Evolutionary conservation across 1,140 invertebrate species (phyloP).

Genomic region (Melipona quadrifasciata): DNA sequence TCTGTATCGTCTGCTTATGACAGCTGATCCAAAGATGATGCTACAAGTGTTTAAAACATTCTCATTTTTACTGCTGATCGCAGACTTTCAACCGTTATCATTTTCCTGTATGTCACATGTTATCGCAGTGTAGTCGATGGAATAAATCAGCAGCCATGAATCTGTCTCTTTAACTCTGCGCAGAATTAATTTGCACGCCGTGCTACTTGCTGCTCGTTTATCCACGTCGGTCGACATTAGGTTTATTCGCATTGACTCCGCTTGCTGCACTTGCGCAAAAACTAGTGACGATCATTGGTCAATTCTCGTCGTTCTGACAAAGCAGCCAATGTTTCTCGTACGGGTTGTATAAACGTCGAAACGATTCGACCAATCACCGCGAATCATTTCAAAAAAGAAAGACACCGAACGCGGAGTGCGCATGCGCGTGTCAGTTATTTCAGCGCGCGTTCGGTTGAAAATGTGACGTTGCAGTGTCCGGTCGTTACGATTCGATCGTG

Average conservation of each 20-base stretch:
- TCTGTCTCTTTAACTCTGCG: not conserved
- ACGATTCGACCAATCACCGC: not conserved
- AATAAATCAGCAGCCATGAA: slow-evolving; percentile 14
- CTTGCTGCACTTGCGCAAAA: slow-evolving; percentile 33
- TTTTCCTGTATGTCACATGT: slow-evolving; percentile 36
- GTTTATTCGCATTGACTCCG: slow-evolving; percentile 44
- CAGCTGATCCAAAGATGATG: slow-evolving; percentile 61
- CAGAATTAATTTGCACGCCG: slow-evolving; percentile 25
- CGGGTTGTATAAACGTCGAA: not conserved
- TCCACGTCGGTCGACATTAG: slow-evolving; percentile 46
- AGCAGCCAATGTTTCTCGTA: slow-evolving; percentile 12
- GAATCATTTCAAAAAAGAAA: slow-evolving; percentile 7
- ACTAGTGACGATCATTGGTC: slow-evolving; percentile 25
- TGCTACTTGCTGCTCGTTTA: slow-evolving; percentile 40
- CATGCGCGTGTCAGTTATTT: not conserved
- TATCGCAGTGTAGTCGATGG: not conserved
- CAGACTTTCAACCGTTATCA: slow-evolving; percentile 33
- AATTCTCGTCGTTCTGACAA: slow-evolving; percentile 7
- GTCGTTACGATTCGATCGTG: not conserved
- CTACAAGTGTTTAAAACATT: slow-evolving; percentile 23
- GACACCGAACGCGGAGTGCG: not conserved
- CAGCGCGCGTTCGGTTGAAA: not conserved
- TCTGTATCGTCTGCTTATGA: slow-evolving; percentile 66
- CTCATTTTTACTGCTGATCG: slow-evolving; percentile 34
- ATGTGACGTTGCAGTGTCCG: not conserved